phyloP scores from a whole-genome alignment of 2,888 invertebrate genomes.

The Aricia artaxerxes region DNA sequence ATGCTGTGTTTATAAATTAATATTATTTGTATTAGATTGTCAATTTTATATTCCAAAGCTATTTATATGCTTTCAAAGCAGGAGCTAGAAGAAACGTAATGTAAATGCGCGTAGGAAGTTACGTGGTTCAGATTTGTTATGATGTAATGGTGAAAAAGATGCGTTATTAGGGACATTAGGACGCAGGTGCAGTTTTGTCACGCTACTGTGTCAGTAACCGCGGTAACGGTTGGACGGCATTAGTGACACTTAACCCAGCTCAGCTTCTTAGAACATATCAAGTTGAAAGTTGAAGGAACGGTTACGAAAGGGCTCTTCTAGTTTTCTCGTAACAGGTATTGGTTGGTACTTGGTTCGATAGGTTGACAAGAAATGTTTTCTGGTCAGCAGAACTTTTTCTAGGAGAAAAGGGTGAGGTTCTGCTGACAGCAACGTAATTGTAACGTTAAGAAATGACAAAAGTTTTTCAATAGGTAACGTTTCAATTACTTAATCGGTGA shows the following conservation, averaged over 20 bases:
- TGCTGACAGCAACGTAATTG: too few species aligned
- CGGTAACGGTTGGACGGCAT: slow-evolving; percentile 29
- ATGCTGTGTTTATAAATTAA: too few species aligned
- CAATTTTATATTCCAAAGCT: too few species aligned
- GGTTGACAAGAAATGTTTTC: background rate
- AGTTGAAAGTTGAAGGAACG: slow-evolving; percentile 20
- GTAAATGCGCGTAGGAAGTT: background rate
- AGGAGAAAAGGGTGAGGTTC: too few species aligned
- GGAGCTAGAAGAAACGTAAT: background rate
- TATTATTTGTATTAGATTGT: too few species aligned
- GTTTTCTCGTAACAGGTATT: background rate
- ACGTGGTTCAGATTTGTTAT: slow-evolving; percentile 16
- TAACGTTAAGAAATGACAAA: too few species aligned
- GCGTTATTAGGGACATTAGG: slow-evolving; percentile 64
- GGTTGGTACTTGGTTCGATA: background rate
- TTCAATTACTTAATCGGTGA: too few species aligned
- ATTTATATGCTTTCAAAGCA: too few species aligned
- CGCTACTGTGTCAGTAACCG: slow-evolving; percentile 58
- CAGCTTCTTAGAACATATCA: slow-evolving; percentile 18
- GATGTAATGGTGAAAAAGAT: slow-evolving; percentile 25
- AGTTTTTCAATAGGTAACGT: too few species aligned
- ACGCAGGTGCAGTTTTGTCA: slow-evolving; percentile 65
- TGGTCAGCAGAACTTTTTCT: too few species aligned
- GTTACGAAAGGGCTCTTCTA: background rate
- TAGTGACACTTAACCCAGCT: slow-evolving; percentile 21